Evolutionary conservation across 2,113 vertebrate species (phyloP).

Genomic region (Brachirus orientalis): DNA sequence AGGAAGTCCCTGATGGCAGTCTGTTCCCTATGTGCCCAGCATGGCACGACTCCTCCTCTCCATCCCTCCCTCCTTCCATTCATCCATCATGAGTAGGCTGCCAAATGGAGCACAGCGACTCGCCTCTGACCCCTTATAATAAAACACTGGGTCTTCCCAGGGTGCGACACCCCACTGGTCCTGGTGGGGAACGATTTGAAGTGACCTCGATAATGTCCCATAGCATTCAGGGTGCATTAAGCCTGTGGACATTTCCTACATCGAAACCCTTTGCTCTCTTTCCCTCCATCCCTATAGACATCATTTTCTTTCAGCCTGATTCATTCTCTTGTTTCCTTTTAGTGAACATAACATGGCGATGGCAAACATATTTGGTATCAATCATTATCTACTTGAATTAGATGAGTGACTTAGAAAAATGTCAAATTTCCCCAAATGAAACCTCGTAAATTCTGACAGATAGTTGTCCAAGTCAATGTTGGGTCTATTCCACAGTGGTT

Average conservation of each 20-base stretch:
- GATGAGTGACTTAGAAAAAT: too few species aligned
- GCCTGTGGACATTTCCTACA: conserved; percentile 47
- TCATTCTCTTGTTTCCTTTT: conserved; percentile 10
- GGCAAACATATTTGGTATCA: too few species aligned
- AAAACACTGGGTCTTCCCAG: conserved; percentile 61
- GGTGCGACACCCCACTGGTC: conserved; percentile 37
- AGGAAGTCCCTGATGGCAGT: conserved; percentile 57
- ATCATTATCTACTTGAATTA: too few species aligned
- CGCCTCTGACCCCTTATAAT: conserved; percentile 77
- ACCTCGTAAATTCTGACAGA: too few species aligned
- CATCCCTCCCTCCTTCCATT: conserved; percentile 48
- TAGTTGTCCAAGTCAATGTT: too few species aligned
- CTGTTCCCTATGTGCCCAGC: conserved; percentile 34
- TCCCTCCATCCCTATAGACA: background rate
- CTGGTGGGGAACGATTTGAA: conserved; percentile 58
- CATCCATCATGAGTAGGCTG: conserved; percentile 70
- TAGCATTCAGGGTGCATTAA: conserved; percentile 72
- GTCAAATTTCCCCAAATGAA: too few species aligned
- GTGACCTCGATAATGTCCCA: conserved; percentile 66
- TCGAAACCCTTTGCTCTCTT: conserved; percentile 22
- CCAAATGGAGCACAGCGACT: conserved; percentile 73
- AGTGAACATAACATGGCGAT: background rate
- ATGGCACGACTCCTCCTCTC: conserved; percentile 36
- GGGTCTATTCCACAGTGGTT: too few species aligned
- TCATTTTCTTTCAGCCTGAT: conserved; percentile 10